Evolutionary conservation across 2,888 invertebrate species (phyloP), one percentile per base, ranked within the genome.

Genomic region (Drosophila quasianomalipes): DNA sequence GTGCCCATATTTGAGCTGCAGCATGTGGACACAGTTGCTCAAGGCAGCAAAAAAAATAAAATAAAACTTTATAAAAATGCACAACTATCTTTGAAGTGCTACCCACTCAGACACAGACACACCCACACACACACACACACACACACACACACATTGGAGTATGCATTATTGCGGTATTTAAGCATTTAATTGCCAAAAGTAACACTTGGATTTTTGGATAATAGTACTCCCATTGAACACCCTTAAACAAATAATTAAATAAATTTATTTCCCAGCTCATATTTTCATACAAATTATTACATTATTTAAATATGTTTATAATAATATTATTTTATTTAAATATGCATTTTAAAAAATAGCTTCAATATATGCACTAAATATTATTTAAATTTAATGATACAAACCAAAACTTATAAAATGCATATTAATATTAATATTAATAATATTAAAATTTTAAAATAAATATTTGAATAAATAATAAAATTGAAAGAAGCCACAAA

Each of bases 1-100:
- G 60, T 71, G 74, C 77, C 80, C 77, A 77, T 74, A 81, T 80
- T 77, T 80, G 70, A 64, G 62, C 59, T 57, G 51, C 39, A 22
- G 33, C 7, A 28, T 12, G 57, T 39, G 47, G 35, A 31, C 63
- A 63, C 57, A 41, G 55, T 66, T 28, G 31, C 31, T 31, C 41
- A 44, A 58, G 58, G 58, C 41, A 22, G 9, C 35, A 54, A 10
- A n/a, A 33, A 55, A 47, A 55, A 22, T 22, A 22, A 22, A 67
- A 37, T 26, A 61, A 62, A 60, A 65, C 67, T 78, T 37, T 47
- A 54, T 10, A 44, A 73, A 76, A 66, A 78, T 73, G 41, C 49
- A 49, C 28, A 60, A 26, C n/a, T 51, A 52, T 39, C 53, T 55
- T 28, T 57, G 28, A 69, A 53, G 60, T 44, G 44, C 5, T 5